These are phyloP conservation scores for Brachionus sp. DNA, from an alignment of 1,140 invertebrate genomes.

Conservation along the genomic window DNA sequence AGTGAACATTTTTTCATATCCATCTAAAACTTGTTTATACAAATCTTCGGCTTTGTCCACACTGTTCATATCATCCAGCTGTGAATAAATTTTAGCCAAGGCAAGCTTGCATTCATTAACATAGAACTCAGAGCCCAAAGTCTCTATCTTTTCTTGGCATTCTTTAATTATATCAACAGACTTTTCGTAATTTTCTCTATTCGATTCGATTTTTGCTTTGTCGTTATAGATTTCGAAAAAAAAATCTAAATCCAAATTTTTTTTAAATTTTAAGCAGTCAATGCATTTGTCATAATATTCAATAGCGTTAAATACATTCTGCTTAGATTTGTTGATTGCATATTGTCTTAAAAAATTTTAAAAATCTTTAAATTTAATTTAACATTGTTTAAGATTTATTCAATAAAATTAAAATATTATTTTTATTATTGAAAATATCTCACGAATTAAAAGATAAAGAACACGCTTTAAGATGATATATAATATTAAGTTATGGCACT, in stretches of 20 bases:
- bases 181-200: slow-evolving; percentile 7
- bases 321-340: not conserved
- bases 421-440: not conserved
- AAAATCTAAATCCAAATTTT: not conserved
- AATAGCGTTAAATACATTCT: not conserved
- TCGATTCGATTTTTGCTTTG: slow-evolving; percentile 1
- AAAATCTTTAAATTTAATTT: too few species aligned
- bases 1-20: not conserved
- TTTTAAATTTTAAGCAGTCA: not conserved
- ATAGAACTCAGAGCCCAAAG: not conserved
- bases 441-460: not conserved
- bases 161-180: slow-evolving; percentile 10
- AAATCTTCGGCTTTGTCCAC: not conserved
- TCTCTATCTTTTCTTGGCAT: not conserved
- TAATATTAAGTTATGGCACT: too few species aligned
- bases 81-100: not conserved
- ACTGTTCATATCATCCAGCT: not conserved
- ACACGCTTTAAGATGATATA: too few species aligned
- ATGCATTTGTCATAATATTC: slow-evolving; percentile 23
- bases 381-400: not conserved
- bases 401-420: not conserved
- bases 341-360: slow-evolving; percentile 1
- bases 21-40: not conserved
- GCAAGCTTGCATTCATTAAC: not conserved
- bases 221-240: not conserved